phyloP scores from a whole-genome alignment of 2,797 vertebrate species.

The Platalea minor region DNA sequence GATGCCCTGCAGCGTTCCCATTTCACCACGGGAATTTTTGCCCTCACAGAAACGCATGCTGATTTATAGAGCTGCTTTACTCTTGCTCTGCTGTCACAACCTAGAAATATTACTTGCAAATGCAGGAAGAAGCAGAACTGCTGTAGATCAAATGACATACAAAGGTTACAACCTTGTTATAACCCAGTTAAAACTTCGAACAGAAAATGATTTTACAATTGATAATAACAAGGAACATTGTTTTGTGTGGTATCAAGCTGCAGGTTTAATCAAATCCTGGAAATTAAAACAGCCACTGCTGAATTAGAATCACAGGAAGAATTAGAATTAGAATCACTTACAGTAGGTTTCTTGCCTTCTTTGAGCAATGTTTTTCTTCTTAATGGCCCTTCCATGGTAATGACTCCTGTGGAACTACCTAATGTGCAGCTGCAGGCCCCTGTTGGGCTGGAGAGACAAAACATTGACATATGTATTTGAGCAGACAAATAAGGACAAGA shows the following conservation, averaged over 20 bases:
- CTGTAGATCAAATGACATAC: not conserved
- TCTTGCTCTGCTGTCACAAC: not conserved
- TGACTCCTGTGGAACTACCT: constrained; percentile 77
- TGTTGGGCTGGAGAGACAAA: constrained; percentile 72
- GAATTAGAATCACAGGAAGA: not conserved
- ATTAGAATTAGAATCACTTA: constrained; percentile 60
- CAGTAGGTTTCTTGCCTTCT: constrained; percentile 92
- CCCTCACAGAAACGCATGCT: not conserved
- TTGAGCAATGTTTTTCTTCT: constrained; percentile 92
- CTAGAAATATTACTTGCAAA: not conserved
- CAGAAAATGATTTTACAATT: not conserved
- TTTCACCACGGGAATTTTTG: not conserved
- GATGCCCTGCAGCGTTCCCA: not conserved
- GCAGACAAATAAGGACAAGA: not conserved
- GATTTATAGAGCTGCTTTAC: not conserved
- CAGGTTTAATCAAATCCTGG: not conserved
- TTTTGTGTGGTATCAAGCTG: not conserved
- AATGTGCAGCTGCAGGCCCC: constrained; percentile 81
- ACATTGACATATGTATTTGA: not conserved
- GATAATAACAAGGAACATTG: not conserved
- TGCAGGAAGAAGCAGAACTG: not conserved
- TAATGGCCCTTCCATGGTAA: constrained; percentile 90
- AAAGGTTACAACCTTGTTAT: not conserved
- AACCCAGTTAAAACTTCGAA: not conserved
- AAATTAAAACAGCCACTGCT: not conserved